These are phyloP conservation scores for Lophura nycthemera DNA, from an alignment of 2,113 vertebrate genomes.

Conservation along the genomic window DNA sequence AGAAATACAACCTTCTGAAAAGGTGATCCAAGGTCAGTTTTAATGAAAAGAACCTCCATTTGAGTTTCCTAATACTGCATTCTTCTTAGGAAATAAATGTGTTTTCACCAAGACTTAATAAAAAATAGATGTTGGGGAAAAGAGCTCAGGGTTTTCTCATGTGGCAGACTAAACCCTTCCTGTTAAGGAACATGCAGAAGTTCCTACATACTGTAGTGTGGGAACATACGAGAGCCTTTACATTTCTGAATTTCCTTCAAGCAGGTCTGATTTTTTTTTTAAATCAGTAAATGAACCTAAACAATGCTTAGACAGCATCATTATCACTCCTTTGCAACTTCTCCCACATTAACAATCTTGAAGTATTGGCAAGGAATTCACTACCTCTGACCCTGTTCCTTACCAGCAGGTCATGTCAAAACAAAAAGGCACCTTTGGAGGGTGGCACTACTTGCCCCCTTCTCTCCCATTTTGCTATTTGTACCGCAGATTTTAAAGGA, in stretches of 20 bases:
- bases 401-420: neutral
- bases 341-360: neutral
- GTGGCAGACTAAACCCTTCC: neutral
- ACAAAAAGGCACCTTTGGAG: rapidly evolving
- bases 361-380: neutral
- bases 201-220: rapidly evolving
- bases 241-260: neutral
- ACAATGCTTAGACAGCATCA: neutral
- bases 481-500: neutral
- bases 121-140: neutral
- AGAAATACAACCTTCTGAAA: neutral
- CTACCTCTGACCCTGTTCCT: neutral
- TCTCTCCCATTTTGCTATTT: neutral
- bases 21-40: neutral
- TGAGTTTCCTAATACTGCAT: neutral
- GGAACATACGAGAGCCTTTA: neutral
- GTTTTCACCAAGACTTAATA: neutral
- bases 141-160: neutral
- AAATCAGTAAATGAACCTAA: neutral
- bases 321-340: neutral
- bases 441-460: neutral
- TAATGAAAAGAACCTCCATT: neutral
- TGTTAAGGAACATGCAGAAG: neutral
- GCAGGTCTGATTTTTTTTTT: neutral
- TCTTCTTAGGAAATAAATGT: neutral